Percentiles rank a stretch among this genome's conserved stretches.
These are phyloP conservation scores for Euwallacea fornicatus DNA, from an alignment of 1,140 invertebrate species.

Conservation along the genomic window DNA sequence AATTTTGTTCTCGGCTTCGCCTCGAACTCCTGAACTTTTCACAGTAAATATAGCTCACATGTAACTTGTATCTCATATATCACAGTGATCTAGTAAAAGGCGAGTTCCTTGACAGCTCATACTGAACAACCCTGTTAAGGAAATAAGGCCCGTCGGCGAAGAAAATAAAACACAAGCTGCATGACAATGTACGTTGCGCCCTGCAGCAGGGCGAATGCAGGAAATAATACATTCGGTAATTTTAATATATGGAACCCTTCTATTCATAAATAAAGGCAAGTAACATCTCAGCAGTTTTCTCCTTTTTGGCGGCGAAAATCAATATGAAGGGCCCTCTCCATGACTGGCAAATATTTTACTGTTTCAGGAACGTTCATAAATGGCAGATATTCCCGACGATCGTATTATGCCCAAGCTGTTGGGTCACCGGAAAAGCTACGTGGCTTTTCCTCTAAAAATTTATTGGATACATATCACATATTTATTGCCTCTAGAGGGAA, in stretches of 20 bases:
- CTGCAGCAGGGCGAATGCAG: neutral
- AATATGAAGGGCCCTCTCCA: conserved; percentile 18
- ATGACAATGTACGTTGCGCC: neutral
- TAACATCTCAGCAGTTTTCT: conserved; percentile 26
- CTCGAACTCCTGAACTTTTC: too few relatives aligned
- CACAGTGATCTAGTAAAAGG: conserved; percentile 9
- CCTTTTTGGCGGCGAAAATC: conserved; percentile 30
- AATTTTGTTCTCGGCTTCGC: too few relatives aligned
- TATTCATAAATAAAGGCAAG: conserved; percentile 16
- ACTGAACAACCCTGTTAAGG: conserved; percentile 10
- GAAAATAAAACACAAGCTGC: neutral
- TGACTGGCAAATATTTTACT: conserved; percentile 27
- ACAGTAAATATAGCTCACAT: conserved; percentile 5
- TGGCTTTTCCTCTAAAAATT: conserved; percentile 9
- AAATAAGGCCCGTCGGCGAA: conserved; percentile 1
- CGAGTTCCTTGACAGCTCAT: conserved; percentile 1
- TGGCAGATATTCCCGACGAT: conserved; percentile 17
- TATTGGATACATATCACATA: conserved; percentile 4
- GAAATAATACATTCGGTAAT: conserved; percentile 1
- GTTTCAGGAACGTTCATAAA: conserved; percentile 30
- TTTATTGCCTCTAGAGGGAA: neutral
- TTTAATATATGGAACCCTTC: conserved; percentile 8
- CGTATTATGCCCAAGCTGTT: conserved; percentile 6
- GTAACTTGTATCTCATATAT: conserved; percentile 1
- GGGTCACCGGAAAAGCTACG: conserved; percentile 11